These are phyloP conservation scores for Drosophila pachea DNA, from an alignment of 1,140 invertebrate species.

Conservation along the genomic window DNA sequence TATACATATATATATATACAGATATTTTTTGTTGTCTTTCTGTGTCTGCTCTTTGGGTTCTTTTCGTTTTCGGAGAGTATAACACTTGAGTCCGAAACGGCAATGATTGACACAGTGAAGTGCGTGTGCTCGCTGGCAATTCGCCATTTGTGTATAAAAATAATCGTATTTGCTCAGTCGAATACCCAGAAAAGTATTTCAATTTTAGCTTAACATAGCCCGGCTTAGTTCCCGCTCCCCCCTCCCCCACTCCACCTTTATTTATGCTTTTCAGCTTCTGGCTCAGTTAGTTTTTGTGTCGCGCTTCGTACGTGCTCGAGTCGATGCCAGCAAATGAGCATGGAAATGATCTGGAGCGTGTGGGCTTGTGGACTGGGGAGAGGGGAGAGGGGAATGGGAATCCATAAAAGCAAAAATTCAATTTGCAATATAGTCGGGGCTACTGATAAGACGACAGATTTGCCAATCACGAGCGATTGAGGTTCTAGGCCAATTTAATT, in stretches of 20 bases:
- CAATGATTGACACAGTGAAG: constrained; percentile 64
- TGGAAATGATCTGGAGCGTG: not conserved
- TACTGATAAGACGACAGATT: constrained; percentile 49
- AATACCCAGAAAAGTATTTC: constrained; percentile 53
- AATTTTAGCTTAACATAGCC: constrained; percentile 22
- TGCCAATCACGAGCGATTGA: constrained; percentile 7
- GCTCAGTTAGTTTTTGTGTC: constrained; percentile 25
- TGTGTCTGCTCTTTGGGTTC: constrained; percentile 2
- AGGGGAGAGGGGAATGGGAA: constrained; percentile 26
- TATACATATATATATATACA: not conserved
- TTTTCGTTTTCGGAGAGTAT: not conserved
- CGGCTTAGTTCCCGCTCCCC: not conserved
- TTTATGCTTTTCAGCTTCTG: constrained; percentile 3
- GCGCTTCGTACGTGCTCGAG: constrained; percentile 55
- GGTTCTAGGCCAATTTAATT: not conserved
- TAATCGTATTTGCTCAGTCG: constrained; percentile 28
- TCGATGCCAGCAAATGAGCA: not conserved
- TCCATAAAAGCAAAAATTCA: constrained; percentile 30
- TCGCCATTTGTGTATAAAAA: constrained; percentile 56
- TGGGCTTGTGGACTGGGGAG: too few species aligned
- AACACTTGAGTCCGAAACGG: constrained; percentile 30
- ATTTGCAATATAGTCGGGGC: constrained; percentile 41
- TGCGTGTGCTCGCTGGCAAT: constrained; percentile 43
- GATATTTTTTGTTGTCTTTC: constrained; percentile 6
- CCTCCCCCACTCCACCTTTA: too few species aligned